Percentiles rank a stretch among this genome's conserved stretches.
phyloP scores from a whole-genome alignment of 2,888 invertebrate species.

The Pyrrhia umbra region DNA sequence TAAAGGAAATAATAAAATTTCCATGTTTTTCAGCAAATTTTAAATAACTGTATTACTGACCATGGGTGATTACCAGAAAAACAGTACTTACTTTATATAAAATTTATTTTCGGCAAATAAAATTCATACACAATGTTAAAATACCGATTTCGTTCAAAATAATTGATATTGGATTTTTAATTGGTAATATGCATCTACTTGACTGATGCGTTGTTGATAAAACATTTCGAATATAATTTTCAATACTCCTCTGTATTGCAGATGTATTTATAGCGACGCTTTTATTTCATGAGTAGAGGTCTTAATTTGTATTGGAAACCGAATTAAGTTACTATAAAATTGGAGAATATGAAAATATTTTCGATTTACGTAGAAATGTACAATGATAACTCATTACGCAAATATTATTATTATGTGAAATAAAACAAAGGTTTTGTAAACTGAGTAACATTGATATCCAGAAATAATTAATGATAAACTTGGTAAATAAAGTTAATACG shows the following conservation, averaged over 20 bases:
- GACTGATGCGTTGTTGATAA: background rate
- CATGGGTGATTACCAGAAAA: background rate
- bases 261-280: background rate
- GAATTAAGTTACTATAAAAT: background rate
- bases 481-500: background rate
- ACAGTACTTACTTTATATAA: constrained; percentile 1
- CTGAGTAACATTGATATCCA: background rate
- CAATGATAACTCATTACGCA: background rate
- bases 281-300: background rate
- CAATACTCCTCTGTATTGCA: background rate
- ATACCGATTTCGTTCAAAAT: constrained; percentile 5
- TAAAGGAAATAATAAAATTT: background rate
- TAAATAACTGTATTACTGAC: too few relatives aligned
- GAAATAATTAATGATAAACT: background rate
- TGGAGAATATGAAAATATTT: background rate
- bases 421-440: background rate
- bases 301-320: background rate
- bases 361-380: background rate
- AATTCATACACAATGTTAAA: constrained; percentile 8
- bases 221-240: background rate
- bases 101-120: background rate
- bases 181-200: constrained; percentile 4
- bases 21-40: background rate
- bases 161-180: constrained; percentile 23
- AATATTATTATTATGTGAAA: too few relatives aligned